Percentiles rank a stretch among this genome's conserved stretches.
Evolutionary conservation across 1,140 invertebrate species (phyloP).

Genomic region (Dendroctonus valens): DNA sequence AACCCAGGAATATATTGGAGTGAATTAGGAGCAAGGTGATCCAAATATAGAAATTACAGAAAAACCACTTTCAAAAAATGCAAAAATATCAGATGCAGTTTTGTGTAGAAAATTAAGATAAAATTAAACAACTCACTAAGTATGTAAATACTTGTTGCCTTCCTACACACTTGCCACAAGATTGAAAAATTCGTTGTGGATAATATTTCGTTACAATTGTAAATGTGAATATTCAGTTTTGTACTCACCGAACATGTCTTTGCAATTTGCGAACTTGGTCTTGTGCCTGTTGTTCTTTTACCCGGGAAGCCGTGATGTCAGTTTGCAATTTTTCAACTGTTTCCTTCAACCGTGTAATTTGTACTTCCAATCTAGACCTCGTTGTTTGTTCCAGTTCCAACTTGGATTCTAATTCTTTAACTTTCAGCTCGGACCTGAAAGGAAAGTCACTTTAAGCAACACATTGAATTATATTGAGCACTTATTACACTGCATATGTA

Average conservation of each 20-base stretch:
- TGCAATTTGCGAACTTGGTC: slow-evolving; percentile 75
- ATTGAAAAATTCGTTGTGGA: background rate
- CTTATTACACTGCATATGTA: background rate
- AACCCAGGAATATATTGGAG: too few relatives aligned
- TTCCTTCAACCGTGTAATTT: slow-evolving; percentile 80
- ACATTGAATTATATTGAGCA: slow-evolving; percentile 8
- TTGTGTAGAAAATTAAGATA: too few relatives aligned
- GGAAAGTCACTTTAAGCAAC: background rate
- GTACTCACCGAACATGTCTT: slow-evolving; percentile 52
- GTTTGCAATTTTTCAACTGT: slow-evolving; percentile 74
- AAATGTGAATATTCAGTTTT: background rate
- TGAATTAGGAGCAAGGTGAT: too few relatives aligned
- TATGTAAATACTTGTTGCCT: too few relatives aligned
- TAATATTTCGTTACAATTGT: background rate
- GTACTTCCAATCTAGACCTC: slow-evolving; percentile 77
- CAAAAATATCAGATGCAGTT: too few relatives aligned
- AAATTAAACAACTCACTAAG: too few relatives aligned
- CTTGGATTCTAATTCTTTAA: slow-evolving; percentile 85
- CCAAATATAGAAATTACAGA: slow-evolving; percentile 16
- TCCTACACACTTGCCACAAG: too few relatives aligned
- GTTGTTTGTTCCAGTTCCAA: slow-evolving; percentile 87
- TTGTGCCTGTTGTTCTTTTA: slow-evolving; percentile 71
- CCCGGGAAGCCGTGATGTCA: slow-evolving; percentile 68
- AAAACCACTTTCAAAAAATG: slow-evolving; percentile 12
- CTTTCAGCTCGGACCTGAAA: slow-evolving; percentile 69